Evolutionary conservation across 2,113 vertebrate species (phyloP).

Genomic region (Petrocephalus zakoni): DNA sequence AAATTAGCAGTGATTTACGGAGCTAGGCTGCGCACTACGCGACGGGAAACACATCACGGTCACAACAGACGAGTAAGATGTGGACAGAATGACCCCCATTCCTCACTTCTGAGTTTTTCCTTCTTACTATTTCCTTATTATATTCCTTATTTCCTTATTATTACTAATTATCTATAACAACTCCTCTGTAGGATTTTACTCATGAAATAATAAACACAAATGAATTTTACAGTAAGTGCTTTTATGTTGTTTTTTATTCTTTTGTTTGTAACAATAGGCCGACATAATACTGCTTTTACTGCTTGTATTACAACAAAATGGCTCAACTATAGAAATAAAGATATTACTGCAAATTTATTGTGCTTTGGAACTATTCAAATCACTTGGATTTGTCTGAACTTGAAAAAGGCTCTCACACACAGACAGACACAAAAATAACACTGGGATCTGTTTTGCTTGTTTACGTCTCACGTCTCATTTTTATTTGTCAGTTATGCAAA

Average conservation of each 20-base stretch:
- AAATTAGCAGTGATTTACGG: not conserved
- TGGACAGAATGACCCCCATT: not conserved
- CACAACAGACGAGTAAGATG: not conserved
- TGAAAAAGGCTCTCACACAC: too few relatives aligned
- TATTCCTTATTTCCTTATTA: too few relatives aligned
- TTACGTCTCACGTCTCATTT: not conserved
- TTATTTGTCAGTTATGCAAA: not conserved
- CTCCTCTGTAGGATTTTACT: not conserved
- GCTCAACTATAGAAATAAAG: not conserved
- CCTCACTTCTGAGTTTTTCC: not conserved
- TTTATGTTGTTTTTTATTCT: not conserved
- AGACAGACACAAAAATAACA: not conserved
- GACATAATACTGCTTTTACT: not conserved
- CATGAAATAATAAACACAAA: not conserved
- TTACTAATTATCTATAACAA: not conserved
- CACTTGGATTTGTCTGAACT: too few relatives aligned
- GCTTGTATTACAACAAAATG: not conserved
- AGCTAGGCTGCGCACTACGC: not conserved
- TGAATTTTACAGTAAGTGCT: not conserved
- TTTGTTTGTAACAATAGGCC: not conserved
- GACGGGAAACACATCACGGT: not conserved
- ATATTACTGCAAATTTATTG: not conserved
- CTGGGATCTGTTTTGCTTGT: not conserved
- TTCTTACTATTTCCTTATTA: too few relatives aligned
- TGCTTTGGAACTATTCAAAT: too few relatives aligned